Evolutionary conservation across 2,888 invertebrate species (phyloP).

Genomic region (Ephialtes manifestator): DNA sequence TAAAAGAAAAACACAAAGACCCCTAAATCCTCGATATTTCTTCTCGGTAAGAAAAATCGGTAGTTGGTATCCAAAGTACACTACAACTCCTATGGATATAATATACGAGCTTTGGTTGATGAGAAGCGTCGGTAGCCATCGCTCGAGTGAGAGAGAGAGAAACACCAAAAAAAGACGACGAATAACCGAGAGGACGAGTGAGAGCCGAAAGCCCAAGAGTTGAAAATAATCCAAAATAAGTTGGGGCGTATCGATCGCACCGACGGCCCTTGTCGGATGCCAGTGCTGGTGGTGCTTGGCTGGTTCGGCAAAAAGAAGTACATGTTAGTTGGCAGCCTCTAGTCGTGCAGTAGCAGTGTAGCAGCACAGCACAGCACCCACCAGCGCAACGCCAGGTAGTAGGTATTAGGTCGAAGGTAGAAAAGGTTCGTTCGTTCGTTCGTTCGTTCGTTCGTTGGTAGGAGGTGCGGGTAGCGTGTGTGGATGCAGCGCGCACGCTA

Average conservation of each 20-base stretch:
- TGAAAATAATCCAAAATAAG: conserved; percentile 83
- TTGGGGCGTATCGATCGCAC: conserved; percentile 78
- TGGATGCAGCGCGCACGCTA: conserved; percentile 71
- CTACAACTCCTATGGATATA: neutral
- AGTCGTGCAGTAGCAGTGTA: conserved; percentile 60
- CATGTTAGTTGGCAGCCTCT: conserved; percentile 75
- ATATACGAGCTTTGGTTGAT: conserved; percentile 54
- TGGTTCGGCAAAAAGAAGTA: conserved; percentile 75
- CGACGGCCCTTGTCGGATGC: conserved; percentile 56
- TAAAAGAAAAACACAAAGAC: neutral
- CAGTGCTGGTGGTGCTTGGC: conserved; percentile 51
- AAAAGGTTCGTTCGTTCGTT: conserved; percentile 55
- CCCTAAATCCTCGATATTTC: conserved; percentile 42
- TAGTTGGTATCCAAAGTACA: conserved; percentile 4
- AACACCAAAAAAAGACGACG: neutral
- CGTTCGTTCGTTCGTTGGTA: too few species aligned
- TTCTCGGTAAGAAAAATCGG: conserved; percentile 55
- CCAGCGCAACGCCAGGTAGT: conserved; percentile 67
- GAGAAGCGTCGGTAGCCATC: conserved; percentile 54
- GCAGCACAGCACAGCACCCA: conserved; percentile 69
- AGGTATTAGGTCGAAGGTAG: conserved; percentile 69
- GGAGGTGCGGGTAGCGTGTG: too few species aligned
- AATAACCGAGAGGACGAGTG: conserved; percentile 20
- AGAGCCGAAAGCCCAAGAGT: conserved; percentile 57
- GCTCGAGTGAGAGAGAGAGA: conserved; percentile 33